These are phyloP conservation scores for Sebastes trivittatus DNA, from an alignment of 2,797 vertebrate genomes.

Conservation along the genomic window DNA sequence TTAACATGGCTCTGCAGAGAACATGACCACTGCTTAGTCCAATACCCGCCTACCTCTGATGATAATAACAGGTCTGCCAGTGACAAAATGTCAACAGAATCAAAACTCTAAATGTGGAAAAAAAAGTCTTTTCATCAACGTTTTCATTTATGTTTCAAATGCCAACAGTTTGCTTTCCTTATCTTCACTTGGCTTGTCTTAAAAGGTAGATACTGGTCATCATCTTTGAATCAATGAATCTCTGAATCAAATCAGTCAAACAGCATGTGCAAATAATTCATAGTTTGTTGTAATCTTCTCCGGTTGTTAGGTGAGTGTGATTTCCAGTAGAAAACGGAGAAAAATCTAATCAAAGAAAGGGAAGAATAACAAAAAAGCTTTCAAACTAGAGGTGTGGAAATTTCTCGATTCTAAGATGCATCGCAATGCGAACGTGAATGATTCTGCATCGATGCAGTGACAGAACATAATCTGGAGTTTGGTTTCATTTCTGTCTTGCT, in stretches of 20 bases:
- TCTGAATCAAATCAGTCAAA: slow-evolving; percentile 7
- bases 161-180: not conserved
- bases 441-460: no score
- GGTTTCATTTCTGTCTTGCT: no score
- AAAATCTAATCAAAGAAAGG: not conserved
- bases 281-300: not conserved
- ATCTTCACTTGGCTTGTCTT: not conserved
- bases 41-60: slow-evolving; percentile 56
- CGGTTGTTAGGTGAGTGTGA: not conserved
- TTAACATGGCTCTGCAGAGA: slow-evolving; percentile 36
- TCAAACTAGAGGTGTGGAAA: not conserved
- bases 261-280: not conserved
- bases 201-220: not conserved
- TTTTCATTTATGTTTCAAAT: slow-evolving; percentile 14
- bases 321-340: not conserved
- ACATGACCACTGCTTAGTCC: slow-evolving; percentile 12
- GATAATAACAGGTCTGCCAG: slow-evolving; percentile 61
- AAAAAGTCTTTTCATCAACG: not conserved
- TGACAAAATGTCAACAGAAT: slow-evolving; percentile 60
- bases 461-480: no score
- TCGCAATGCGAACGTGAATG: no score
- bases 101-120: not conserved
- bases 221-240: not conserved
- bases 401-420: not conserved
- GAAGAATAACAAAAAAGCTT: not conserved